Evolutionary conservation across 2,797 vertebrate genomes (phyloP).

Genomic region (Scolopax bukidnonensis): DNA sequence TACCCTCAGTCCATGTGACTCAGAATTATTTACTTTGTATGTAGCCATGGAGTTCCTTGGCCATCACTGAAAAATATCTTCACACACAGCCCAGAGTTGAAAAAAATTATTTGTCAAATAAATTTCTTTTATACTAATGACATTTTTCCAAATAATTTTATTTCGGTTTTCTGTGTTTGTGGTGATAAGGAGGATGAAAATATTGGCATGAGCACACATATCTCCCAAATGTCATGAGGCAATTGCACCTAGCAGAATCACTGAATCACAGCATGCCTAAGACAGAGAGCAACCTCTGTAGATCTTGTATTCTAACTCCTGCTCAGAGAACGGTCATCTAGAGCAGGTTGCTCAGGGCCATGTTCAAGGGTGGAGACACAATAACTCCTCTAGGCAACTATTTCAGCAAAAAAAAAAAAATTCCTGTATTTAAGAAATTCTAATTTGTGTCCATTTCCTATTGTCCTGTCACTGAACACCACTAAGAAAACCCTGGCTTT

Average conservation of each 20-base stretch:
- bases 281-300: background rate
- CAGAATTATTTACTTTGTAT: background rate
- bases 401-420: background rate
- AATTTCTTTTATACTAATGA: background rate
- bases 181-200: background rate
- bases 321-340: background rate
- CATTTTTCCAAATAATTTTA: background rate
- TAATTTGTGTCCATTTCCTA: background rate
- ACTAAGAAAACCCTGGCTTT: background rate
- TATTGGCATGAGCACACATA: background rate
- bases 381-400: background rate
- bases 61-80: background rate
- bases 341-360: background rate
- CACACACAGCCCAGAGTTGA: background rate
- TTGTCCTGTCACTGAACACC: background rate
- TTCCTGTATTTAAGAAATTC: accelerated
- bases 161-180: background rate
- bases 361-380: background rate
- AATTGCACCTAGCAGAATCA: background rate
- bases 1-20: background rate
- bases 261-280: background rate
- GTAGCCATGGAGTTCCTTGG: background rate
- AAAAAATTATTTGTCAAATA: background rate
- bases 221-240: background rate
- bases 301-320: background rate